Base-by-base conservation (phyloP, 2,797 vertebrate genomes). In the Bovichtus diacanthus region DNA sequence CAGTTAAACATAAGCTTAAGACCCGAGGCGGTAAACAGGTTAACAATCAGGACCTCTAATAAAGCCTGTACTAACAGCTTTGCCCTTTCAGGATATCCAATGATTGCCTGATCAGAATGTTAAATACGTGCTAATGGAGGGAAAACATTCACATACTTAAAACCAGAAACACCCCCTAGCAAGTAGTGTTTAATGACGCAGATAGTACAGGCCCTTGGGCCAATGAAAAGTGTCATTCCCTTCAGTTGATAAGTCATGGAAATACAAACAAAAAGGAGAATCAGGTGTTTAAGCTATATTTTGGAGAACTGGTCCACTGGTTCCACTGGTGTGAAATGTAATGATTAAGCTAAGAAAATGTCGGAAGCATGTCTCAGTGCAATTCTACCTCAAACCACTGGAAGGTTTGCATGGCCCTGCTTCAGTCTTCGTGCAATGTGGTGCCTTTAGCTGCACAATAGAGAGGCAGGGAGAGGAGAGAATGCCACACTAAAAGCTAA, bases 51-150 rank as follows among this genome's bases (percentile, higher is more conserved):
- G 38, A 71, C 67, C 70, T 62, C 55, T 74, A 53, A 71, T 76
- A 64, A 76, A 82, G 78, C 78, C 41, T 64, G 59, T 23, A 67
- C 78, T 73, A 84, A 90, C 61, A 46, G 82, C 43, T 43, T 39
- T 82, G 83, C 74, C 77, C 84, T 88, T 65, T 41, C 43, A 71
- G 81, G 68, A 75, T 64, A 76, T 77, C 73, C 67, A 63, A 9
- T 7, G 56, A 82, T 63, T 63, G 63, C 81, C 67, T 92, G 90
- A 91, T 87, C 87, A 74, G 92, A 95, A 93, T 94, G 85, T 81
- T 87, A 93, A 94, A 86, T 29, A 74, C 31, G 27, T 10, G 21
- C 44, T 84, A 87, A 90, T 68, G 81, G 88, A 80, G 74, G 80
- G 69, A 64, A 81, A 82, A 90, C 65, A 86, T 81, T 83, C 80